Conservation (phyloP, 2,888 invertebrate genomes). For the Brachyptera putata region DNA sequence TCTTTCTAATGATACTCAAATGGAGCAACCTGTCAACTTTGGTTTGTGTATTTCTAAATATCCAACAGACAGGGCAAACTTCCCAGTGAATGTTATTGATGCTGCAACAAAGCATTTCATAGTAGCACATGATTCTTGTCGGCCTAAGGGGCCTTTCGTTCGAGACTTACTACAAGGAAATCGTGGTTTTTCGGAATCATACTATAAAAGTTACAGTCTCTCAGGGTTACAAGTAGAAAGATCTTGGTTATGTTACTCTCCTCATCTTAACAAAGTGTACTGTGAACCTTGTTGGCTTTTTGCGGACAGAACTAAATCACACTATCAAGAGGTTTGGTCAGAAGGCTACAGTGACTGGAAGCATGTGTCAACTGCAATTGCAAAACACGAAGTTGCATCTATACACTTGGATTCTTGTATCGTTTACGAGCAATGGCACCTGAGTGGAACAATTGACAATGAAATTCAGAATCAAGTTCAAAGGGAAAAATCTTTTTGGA, state of each 20-base stretch:
- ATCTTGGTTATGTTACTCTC: not conserved
- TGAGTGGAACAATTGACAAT: not conserved
- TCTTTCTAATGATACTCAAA: too few species aligned
- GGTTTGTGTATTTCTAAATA: too few species aligned
- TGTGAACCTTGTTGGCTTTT: not conserved
- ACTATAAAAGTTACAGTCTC: too few species aligned
- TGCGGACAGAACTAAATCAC: not conserved
- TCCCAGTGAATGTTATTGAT: too few species aligned
- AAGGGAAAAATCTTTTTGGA: not conserved
- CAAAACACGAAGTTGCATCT: not conserved
- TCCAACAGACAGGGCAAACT: too few species aligned
- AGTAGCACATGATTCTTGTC: too few species aligned
- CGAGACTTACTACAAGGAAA: too few species aligned
- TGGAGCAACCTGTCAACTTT: too few species aligned
- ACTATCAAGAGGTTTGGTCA: not conserved
- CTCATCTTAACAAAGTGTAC: not conserved
- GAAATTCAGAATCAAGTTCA: not conserved
- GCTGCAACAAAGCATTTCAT: too few species aligned
- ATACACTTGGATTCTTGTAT: not conserved
- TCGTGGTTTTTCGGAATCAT: too few species aligned
- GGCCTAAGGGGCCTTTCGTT: too few species aligned
- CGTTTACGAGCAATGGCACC: not conserved
- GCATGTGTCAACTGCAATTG: not conserved
- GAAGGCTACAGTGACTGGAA: not conserved
- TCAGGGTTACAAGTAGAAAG: not conserved